Evolutionary conservation across 2,888 invertebrate species (phyloP).

Genomic region (Epistrophe eligans): DNA sequence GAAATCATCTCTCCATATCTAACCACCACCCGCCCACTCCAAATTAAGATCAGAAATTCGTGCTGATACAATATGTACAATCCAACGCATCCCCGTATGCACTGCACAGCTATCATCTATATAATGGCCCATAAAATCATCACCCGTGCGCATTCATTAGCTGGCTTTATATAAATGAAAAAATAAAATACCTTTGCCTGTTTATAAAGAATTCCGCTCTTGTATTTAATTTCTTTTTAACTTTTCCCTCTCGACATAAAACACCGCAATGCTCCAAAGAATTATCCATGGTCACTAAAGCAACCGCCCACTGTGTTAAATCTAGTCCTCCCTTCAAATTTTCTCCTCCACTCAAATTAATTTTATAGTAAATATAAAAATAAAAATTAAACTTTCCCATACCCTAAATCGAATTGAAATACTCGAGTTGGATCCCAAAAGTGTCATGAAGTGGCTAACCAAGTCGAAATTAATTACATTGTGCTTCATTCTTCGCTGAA

Average conservation of each 20-base stretch:
- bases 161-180: slow-evolving; percentile 44
- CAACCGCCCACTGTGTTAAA: slow-evolving; percentile 57
- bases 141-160: slow-evolving; percentile 60
- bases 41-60: slow-evolving; percentile 45
- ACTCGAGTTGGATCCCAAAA: slow-evolving; percentile 1
- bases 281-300: slow-evolving; percentile 6
- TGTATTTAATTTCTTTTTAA: not conserved
- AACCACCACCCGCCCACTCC: slow-evolving; percentile 49
- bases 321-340: slow-evolving; percentile 20
- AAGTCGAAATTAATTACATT: slow-evolving; percentile 65
- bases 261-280: slow-evolving; percentile 20
- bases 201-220: slow-evolving; percentile 20
- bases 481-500: not conserved
- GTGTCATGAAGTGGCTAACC: slow-evolving; percentile 59
- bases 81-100: slow-evolving; percentile 33
- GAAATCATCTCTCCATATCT: not conserved
- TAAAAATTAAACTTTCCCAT: slow-evolving; percentile 37
- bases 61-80: slow-evolving; percentile 4
- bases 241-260: slow-evolving; percentile 27
- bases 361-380: slow-evolving; percentile 40
- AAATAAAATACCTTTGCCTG: slow-evolving; percentile 35
- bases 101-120: not conserved
- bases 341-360: slow-evolving; percentile 1
- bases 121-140: slow-evolving; percentile 45
- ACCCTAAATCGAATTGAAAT: slow-evolving; percentile 21